Percentiles rank a stretch among this genome's conserved stretches.
Conservation (phyloP, 2,797 vertebrate genomes). For the Melopsittacus undulatus region DNA sequence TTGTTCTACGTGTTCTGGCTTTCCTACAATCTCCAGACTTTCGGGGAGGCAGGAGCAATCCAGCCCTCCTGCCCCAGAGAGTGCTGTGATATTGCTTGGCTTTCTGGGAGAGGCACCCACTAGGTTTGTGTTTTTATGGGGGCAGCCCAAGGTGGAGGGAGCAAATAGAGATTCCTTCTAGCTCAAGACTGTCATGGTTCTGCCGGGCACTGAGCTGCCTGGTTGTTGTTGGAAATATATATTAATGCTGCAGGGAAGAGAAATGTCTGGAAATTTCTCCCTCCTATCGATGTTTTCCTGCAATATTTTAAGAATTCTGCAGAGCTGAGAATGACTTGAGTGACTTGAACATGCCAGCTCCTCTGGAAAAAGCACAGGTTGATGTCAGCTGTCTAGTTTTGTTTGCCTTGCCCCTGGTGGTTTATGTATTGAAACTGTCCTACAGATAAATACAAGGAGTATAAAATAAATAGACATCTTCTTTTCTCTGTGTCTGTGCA, state of each 20-base stretch:
- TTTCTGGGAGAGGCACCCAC: background rate
- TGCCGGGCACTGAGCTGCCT: background rate
- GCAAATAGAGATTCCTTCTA: background rate
- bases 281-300: background rate
- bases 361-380: background rate
- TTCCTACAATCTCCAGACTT: background rate
- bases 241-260: background rate
- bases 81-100: background rate
- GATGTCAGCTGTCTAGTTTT: background rate
- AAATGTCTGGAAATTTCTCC: background rate
- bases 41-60: background rate
- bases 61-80: background rate
- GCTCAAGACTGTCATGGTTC: background rate
- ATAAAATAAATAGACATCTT: background rate
- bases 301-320: background rate
- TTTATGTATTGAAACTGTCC: background rate
- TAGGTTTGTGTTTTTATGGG: background rate
- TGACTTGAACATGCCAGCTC: accelerated
- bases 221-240: background rate
- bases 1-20: background rate
- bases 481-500: background rate
- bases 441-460: background rate
- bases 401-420: background rate
- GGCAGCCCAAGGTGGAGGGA: background rate
- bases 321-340: background rate